Base-by-base conservation (phyloP, 2,888 invertebrate genomes). In the Dasypogon diadema region DNA sequence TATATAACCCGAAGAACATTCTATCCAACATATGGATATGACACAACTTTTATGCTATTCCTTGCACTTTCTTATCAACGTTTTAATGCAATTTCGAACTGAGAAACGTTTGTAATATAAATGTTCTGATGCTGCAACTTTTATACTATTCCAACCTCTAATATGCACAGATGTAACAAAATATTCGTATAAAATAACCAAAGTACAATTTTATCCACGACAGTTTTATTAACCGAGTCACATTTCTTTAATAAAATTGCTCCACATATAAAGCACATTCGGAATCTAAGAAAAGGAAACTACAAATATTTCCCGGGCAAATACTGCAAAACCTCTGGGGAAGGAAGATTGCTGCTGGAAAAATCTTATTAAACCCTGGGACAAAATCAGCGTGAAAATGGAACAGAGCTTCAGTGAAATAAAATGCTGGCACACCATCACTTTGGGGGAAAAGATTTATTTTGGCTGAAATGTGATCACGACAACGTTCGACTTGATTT, bases 401-500 rank as follows among this genome's bases (percentile, higher is more conserved):
- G 56, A 56, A 14, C 3, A 26, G 14, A 26, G 18, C 26, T 26
- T 2, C 2, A 6, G n/a, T 56, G 26, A 24, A 24, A 26, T 56
- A 30, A 30, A 56, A 56, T 30, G 56, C 30, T 24, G 30, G 14
- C 18, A 56, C 26, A 56, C 56, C 26, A 56, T 56, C 56, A 56
- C 56, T 56, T 56, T 56, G 14, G 24, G n/a, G n/a, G n/a, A n/a
- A n/a, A 18, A 56, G 56, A 56, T 56, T 56, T 56, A 56, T 56
- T 56, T 56, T n/a, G 26, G 26, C 14, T 30, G 56, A 56, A 30
- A 26, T 56, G 56, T 18, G 56, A 56, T 56, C 56, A 56, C 26
- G 30, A 30, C 56, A 56, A 26, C 56, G 30, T 56, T 56, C 56
- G 56, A 56, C 56, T 56, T 56, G 56, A 56, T 56, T 56, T 56